Percentiles rank a stretch among this genome's conserved stretches.
Conservation (phyloP, 2,113 vertebrate species). For the Bungarus multicinctus region DNA sequence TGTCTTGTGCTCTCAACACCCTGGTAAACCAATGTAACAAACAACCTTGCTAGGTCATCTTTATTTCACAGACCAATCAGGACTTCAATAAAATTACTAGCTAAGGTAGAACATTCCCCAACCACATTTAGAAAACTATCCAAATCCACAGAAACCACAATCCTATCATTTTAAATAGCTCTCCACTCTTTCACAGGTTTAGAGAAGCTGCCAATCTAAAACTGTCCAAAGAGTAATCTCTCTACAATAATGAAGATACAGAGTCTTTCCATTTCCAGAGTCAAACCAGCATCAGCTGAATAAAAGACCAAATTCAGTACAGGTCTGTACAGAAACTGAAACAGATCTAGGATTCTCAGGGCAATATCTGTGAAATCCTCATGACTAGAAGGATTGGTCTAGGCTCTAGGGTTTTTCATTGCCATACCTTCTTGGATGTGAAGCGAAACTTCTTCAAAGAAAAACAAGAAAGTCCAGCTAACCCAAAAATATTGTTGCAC, state of each 20-base stretch:
- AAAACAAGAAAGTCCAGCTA: too few relatives aligned
- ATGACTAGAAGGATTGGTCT: background rate
- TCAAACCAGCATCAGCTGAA: background rate
- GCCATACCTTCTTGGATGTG: too few relatives aligned
- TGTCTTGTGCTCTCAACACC: background rate
- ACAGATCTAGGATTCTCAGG: background rate
- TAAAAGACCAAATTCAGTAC: background rate
- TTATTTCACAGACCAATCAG: background rate
- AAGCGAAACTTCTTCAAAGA: too few relatives aligned
- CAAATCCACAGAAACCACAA: background rate
- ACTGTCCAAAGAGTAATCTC: background rate
- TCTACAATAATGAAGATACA: background rate
- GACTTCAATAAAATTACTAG: background rate
- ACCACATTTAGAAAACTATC: background rate
- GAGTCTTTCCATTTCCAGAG: background rate
- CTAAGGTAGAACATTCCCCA: background rate
- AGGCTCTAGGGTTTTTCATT: background rate
- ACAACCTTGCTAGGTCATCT: background rate
- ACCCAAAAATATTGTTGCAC: background rate
- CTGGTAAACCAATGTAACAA: background rate
- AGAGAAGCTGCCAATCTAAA: background rate
- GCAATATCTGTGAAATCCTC: background rate
- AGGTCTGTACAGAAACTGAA: background rate
- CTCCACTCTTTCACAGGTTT: background rate
- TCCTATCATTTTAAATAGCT: background rate